A percentile compares a stretch with the other conserved stretches of the same genome.
Conservation (phyloP, 2,113 vertebrate species). For the Hylia prasina region DNA sequence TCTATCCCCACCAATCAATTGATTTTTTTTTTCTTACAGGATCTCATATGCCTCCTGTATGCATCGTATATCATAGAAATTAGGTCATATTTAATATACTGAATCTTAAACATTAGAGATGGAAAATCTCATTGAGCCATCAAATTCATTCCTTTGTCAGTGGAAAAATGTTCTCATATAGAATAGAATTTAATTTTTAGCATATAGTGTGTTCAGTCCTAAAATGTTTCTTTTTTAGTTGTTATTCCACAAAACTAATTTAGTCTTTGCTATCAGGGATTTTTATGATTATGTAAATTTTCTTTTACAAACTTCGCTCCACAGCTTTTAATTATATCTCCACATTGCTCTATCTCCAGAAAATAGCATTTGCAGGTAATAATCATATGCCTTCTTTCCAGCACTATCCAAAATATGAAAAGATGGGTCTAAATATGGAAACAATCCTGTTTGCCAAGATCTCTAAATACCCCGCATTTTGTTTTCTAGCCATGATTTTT, state of each 20-base stretch:
- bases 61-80: not conserved
- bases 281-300: not conserved
- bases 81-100: constrained; percentile 27
- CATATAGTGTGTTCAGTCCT: not conserved
- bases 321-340: not conserved
- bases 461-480: not conserved
- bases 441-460: not conserved
- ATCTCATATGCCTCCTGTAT: not conserved
- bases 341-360: not conserved
- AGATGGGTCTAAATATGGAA: not conserved
- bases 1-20: not conserved
- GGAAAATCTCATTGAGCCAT: constrained; percentile 35
- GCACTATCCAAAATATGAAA: not conserved
- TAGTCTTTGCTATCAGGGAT: not conserved
- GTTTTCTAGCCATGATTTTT: not conserved
- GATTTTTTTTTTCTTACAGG: not conserved
- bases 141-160: constrained; percentile 18
- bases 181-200: constrained; percentile 28
- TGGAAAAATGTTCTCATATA: not conserved
- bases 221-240: not conserved
- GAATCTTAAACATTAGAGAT: constrained; percentile 40
- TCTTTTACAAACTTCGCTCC: not conserved
- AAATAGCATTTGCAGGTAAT: not conserved
- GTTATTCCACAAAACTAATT: not conserved
- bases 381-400: not conserved